Percentiles rank a stretch among this genome's conserved stretches.
Conservation (phyloP, 2,888 invertebrate species). For the Lacanobia wlatinum region DNA sequence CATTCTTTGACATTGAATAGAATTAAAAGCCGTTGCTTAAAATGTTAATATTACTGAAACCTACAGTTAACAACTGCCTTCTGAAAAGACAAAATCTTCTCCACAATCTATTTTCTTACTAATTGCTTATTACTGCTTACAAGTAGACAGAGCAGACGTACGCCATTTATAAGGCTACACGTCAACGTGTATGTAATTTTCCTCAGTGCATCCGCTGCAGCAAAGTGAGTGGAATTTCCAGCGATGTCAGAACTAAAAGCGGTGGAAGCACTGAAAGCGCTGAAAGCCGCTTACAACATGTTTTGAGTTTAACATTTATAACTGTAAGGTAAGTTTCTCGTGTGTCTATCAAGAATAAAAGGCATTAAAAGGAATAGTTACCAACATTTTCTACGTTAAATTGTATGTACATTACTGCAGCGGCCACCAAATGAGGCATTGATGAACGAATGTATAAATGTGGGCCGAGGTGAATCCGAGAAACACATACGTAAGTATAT, state of each 20-base stretch:
- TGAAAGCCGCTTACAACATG: conserved; percentile 29
- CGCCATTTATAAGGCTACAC: neutral
- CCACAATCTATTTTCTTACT: neutral
- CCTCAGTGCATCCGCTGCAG: neutral
- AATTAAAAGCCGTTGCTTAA: too few species aligned
- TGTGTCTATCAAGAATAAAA: conserved; percentile 1
- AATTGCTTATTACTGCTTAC: neutral
- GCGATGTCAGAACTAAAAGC: conserved; percentile 25
- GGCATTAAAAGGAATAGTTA: neutral
- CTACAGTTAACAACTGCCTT: too few species aligned
- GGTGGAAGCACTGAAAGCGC: conserved; percentile 10
- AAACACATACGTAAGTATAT: too few species aligned
- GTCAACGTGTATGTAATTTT: conserved; percentile 22
- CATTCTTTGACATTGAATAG: too few species aligned
- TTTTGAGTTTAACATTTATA: conserved; percentile 43
- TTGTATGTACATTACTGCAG: too few species aligned
- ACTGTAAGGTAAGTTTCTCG: conserved; percentile 8
- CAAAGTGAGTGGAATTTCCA: conserved; percentile 28
- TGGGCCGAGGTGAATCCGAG: too few species aligned
- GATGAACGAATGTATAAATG: too few species aligned
- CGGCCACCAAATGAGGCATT: too few species aligned
- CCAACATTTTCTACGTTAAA: neutral
- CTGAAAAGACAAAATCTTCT: neutral
- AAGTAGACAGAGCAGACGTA: neutral
- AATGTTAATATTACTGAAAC: too few species aligned